Percentiles rank a stretch among this genome's conserved stretches.
Evolutionary conservation across 2,888 invertebrate species (phyloP).

Genomic region (Alitta virens): DNA sequence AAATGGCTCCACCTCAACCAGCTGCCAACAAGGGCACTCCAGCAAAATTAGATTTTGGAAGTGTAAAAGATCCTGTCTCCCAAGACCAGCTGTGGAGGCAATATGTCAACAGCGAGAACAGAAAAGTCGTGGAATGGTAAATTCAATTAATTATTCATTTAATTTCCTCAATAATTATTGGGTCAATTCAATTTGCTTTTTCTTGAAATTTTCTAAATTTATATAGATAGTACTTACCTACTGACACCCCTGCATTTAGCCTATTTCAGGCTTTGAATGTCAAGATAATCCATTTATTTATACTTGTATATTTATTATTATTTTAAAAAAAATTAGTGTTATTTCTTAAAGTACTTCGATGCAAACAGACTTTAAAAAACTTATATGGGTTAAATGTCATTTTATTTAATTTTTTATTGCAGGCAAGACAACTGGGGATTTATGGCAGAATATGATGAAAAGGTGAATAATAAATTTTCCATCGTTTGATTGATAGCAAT

Average conservation of each 20-base stretch:
- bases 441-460: constrained; percentile 45
- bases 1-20: neutral
- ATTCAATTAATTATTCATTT: too few relatives aligned
- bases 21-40: constrained; percentile 16
- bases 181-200: too few relatives aligned
- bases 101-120: constrained; percentile 37
- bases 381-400: neutral
- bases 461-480: constrained; percentile 31
- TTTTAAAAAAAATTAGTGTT: too few relatives aligned
- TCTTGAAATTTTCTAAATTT: too few relatives aligned
- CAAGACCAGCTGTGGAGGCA: constrained; percentile 49
- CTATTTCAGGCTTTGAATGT: too few relatives aligned
- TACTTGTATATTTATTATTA: too few relatives aligned
- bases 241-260: too few relatives aligned
- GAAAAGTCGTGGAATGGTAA: constrained; percentile 47
- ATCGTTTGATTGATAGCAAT: neutral
- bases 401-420: constrained; percentile 26
- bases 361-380: neutral
- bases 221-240: too few relatives aligned
- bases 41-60: constrained; percentile 10
- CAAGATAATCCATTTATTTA: too few relatives aligned
- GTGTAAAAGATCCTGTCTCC: constrained; percentile 33
- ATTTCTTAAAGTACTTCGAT: too few relatives aligned
- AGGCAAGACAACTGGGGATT: constrained; percentile 51
- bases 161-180: too few relatives aligned